These are phyloP conservation scores for Brachionus calyciflorus DNA, from an alignment of 1,140 invertebrate species.

Conservation along the genomic window DNA sequence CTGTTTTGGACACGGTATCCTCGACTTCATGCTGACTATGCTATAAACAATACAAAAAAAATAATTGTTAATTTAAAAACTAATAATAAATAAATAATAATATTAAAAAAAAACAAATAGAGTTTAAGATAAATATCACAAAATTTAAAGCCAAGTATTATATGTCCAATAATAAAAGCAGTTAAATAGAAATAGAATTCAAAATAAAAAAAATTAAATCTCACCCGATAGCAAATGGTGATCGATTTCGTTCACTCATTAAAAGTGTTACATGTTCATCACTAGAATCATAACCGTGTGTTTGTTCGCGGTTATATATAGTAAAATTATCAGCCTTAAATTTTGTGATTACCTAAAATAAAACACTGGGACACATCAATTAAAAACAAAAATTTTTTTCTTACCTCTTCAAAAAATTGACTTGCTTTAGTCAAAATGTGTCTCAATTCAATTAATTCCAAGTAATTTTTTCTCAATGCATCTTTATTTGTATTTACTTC, in stretches of 20 bases:
- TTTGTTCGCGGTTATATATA: slow-evolving; percentile 34
- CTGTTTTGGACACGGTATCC: slow-evolving; percentile 13
- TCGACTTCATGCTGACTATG: slow-evolving; percentile 5
- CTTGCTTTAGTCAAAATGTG: slow-evolving; percentile 90
- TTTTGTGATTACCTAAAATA: slow-evolving; percentile 23
- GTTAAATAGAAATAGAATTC: too few species aligned
- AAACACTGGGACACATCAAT: not conserved
- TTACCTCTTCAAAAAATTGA: slow-evolving; percentile 81
- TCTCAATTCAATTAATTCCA: slow-evolving; percentile 86
- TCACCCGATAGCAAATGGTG: slow-evolving; percentile 44
- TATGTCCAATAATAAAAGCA: too few species aligned
- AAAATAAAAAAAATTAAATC: not conserved
- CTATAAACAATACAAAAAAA: not conserved
- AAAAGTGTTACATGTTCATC: slow-evolving; percentile 30
- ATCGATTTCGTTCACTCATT: slow-evolving; percentile 27
- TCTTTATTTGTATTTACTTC: slow-evolving; percentile 83
- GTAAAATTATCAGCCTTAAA: slow-evolving; percentile 46
- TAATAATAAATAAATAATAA: not conserved
- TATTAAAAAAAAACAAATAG: not conserved
- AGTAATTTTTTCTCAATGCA: slow-evolving; percentile 84
- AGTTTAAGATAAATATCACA: slow-evolving; percentile 21
- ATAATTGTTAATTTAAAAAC: not conserved
- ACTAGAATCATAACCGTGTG: not conserved
- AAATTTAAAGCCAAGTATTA: slow-evolving; percentile 47
- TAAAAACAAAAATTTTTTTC: not conserved